phyloP scores from a whole-genome alignment of 2,888 invertebrate species.

The Cryptus viduatorius region DNA sequence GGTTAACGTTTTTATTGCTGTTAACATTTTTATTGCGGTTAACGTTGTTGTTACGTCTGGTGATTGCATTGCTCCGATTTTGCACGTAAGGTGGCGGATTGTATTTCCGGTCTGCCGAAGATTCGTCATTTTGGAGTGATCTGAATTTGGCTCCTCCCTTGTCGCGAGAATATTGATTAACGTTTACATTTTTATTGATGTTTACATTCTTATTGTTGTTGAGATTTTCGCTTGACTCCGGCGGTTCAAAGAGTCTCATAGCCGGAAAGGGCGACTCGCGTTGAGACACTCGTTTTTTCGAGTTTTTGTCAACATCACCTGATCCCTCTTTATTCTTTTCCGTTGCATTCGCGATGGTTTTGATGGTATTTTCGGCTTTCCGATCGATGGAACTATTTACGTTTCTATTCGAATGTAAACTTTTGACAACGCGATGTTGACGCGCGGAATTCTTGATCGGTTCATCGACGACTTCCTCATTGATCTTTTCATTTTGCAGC shows the following conservation, averaged over 20 bases:
- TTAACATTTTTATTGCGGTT: constrained; percentile 23
- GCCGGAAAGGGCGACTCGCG: not conserved
- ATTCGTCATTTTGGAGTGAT: not conserved
- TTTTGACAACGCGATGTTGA: not conserved
- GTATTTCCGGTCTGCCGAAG: not conserved
- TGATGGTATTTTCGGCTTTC: not conserved
- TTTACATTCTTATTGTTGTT: too few species aligned
- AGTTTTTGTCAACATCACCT: not conserved
- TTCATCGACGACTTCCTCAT: too few species aligned
- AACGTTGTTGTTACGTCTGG: not conserved
- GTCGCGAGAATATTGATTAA: not conserved
- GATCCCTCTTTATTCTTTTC: not conserved
- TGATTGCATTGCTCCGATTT: not conserved
- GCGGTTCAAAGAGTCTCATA: not conserved
- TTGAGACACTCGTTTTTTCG: not conserved
- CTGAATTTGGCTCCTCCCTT: not conserved
- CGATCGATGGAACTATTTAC: not conserved
- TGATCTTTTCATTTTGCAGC: too few species aligned
- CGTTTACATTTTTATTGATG: not conserved
- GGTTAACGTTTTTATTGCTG: constrained; percentile 6
- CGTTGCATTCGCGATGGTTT: not conserved
- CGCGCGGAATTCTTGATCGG: not conserved
- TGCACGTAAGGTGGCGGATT: constrained; percentile 3
- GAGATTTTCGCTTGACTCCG: not conserved
- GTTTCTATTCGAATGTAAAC: not conserved